Percentiles rank a stretch among this genome's conserved stretches.
phyloP scores from a whole-genome alignment of 1,140 invertebrate species.

The Orius insidiosus region DNA sequence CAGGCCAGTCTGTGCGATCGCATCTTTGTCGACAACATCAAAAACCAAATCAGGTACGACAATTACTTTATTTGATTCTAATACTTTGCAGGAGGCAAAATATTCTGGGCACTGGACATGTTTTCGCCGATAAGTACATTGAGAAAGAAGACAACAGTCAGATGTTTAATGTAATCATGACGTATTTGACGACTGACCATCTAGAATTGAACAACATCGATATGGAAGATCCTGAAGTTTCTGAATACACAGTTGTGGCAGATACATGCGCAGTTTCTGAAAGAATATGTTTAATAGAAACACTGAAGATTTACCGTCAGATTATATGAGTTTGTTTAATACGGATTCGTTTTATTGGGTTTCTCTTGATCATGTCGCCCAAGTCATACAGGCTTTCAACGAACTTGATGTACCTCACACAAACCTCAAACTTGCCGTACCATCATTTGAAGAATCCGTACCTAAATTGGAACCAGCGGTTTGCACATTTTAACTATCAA shows the following conservation, averaged over 20 bases:
- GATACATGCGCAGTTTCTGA: conserved; percentile 72
- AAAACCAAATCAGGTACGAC: conserved; percentile 5
- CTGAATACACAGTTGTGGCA: conserved; percentile 82
- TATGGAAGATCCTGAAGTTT: conserved; percentile 85
- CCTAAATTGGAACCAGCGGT: conserved; percentile 83
- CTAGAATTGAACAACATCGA: conserved; percentile 62
- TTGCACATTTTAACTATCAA: no score
- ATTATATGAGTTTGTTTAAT: conserved; percentile 75
- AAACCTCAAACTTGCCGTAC: conserved; percentile 77
- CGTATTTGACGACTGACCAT: conserved; percentile 50
- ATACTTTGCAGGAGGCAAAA: conserved; percentile 34
- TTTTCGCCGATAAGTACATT: conserved; percentile 70
- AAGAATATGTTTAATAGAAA: conserved; percentile 67
- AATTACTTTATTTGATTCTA: background rate
- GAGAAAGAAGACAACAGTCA: conserved; percentile 89
- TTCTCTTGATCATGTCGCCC: conserved; percentile 68
- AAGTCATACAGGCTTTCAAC: conserved; percentile 72
- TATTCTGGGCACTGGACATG: conserved; percentile 61
- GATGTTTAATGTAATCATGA: conserved; percentile 75
- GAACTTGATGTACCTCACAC: conserved; percentile 81
- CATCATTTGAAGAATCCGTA: conserved; percentile 94
- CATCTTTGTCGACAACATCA: conserved; percentile 8
- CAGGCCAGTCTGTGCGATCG: conserved; percentile 76
- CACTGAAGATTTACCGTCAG: conserved; percentile 49
- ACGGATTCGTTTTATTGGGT: conserved; percentile 64